Evolutionary conservation across 2,797 vertebrate species (phyloP), one percentile per base, ranked within the genome.

Genomic region (Odontamblyopus rebecca): DNA sequence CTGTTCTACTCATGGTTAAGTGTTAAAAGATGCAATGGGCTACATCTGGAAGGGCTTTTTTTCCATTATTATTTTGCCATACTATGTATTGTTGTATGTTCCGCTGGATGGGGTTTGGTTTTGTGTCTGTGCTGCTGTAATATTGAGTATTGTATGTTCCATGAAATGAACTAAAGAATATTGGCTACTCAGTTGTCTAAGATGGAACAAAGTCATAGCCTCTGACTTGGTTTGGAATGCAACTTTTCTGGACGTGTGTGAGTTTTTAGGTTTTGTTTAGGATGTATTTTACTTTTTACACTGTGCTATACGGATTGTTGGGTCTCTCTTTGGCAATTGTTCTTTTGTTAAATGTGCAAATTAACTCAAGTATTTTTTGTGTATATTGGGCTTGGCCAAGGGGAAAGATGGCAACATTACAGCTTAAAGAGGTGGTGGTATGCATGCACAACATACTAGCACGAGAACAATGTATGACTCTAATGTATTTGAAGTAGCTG

Each of bases 81-180:
- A 73, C 76, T 83, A 77, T 89, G 77, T 88, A 92, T 91, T 92
- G 91, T 91, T 91, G 89, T 78, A 86, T 64, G 85, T 92, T 92
- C 90, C 89, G 82, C 29, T 53, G 76, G 82, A 68, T 79, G 26
- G 35, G 70, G 72, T 85, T 88, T 77, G 87, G 77, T 88, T 90
- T 48, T 13, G 0, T 48, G 2, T 48, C 3, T 48, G 44, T 4
- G 44, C 16, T 15, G 44, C 13, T 48, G 13, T 48, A 48, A 15
- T 48, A 15, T 3, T 13, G 15, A 15, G 44, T 48, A 48, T 48
- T 15, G 4, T 48, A 15, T 48, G 6, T 48, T 48, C 12, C 15
- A 13, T 15, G 4, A 48, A 48, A 16, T 5, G 11, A 48, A 15
- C 44, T 48, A 48, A 48, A 44, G 12, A 44, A 15, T 48, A 16